Conservation (phyloP, 2,888 invertebrate species). For the Parnassius apollo region DNA sequence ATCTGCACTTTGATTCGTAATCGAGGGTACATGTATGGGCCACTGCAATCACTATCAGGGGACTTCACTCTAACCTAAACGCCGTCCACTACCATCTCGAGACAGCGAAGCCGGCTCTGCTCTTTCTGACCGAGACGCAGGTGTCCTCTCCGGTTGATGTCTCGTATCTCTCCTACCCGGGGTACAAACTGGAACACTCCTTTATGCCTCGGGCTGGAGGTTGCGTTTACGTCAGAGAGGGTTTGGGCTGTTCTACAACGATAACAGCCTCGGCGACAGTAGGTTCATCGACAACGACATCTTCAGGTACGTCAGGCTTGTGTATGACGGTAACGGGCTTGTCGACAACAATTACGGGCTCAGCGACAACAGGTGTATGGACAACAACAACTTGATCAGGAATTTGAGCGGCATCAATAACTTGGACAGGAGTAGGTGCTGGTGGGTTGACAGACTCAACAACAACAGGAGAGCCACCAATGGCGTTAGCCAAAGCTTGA, state of each 20-base stretch:
- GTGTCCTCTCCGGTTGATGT: too few relatives aligned
- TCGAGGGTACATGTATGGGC: too few relatives aligned
- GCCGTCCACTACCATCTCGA: too few relatives aligned
- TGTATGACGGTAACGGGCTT: constrained; percentile 15
- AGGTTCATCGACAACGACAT: constrained; percentile 8
- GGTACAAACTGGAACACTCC: too few relatives aligned
- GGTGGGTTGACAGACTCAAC: constrained; percentile 2
- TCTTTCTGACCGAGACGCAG: too few relatives aligned
- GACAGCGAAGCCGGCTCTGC: too few relatives aligned
- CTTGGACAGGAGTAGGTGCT: constrained; percentile 20
- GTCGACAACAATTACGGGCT: constrained; percentile 14
- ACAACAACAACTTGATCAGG: constrained; percentile 10
- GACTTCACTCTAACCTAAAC: too few relatives aligned
- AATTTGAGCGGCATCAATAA: constrained; percentile 3
- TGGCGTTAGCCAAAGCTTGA: constrained; percentile 19
- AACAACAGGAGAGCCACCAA: constrained; percentile 1
- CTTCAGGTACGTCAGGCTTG: constrained; percentile 7
- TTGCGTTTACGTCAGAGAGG: too few relatives aligned
- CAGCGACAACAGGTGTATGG: constrained; percentile 6
- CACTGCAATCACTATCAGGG: too few relatives aligned
- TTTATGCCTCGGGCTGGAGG: too few relatives aligned
- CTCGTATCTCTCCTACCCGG: too few relatives aligned
- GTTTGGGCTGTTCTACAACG: constrained; percentile 18
- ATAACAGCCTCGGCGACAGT: constrained; percentile 11
- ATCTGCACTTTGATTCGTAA: too few relatives aligned